Evolutionary conservation across 2,113 vertebrate species (phyloP), one percentile per base, ranked within the genome.

Genomic region (Scomber colias): DNA sequence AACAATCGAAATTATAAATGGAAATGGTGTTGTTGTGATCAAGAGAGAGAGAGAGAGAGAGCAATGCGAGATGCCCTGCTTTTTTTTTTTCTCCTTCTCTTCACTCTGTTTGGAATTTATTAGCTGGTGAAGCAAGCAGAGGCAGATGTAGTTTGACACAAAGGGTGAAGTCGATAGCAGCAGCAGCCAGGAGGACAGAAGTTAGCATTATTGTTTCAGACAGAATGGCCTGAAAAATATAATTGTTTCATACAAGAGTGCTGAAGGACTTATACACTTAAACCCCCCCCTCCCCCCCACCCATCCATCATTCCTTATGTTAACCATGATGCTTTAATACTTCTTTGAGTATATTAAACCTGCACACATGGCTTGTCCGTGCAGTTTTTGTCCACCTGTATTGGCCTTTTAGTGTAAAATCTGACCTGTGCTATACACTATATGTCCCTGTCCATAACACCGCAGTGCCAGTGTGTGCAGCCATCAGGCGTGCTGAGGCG

Each of bases 1-100:
- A 97, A 96, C 96, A 96, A 96, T 97, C 89, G 96, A 96, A 97
- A 98, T 97, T 97, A 97, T 97, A 98, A 98, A 97, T 96, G 95
- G 96, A 97, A 97, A 98, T 98, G 96, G 95, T 96, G 96, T 96
- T 96, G 95, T 97, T 96, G 94, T 96, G 96, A 96, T 96, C 91
- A 94, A 93, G 94, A 82, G 95, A 96, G 95, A 94, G 56, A 85
- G 75, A 56, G 46, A 30, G 65, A 51, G 79, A 83, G 89, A 83
- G 83, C 81, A 81, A 55, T 51, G 86, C 84, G 83, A 85, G 87
- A 88, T 88, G 82, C 65, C 75, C 85, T 86, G 76, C 57, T 78
- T 86, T 75, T 76, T 21, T 21, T 21, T 21, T 21, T 79, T 66
- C 46, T 24, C 21, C 27, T 71, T 63, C 66, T 62, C 77, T 77